Base-by-base conservation (phyloP, 2,888 invertebrate genomes). In the Philhelius pedissequus region DNA sequence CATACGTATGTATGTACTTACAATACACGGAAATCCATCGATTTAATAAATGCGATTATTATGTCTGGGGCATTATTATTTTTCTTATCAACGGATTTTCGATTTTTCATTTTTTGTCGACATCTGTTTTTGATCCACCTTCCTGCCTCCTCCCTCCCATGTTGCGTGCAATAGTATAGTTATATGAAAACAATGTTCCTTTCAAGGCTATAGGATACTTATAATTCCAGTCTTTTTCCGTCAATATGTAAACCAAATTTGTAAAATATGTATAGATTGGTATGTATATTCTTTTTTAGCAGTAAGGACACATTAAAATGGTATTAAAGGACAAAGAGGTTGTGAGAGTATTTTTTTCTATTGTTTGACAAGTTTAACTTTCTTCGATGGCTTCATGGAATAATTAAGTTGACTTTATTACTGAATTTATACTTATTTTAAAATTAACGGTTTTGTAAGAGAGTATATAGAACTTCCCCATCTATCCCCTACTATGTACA, bases 21-120 rank as follows among this genome's bases (percentile, higher is more conserved):
- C n/a, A n/a, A n/a, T n/a, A 60, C 30, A 82, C 71, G 73, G 73
- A 82, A 73, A 73, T 77, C 77, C 40, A 73, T 82, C 82, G 78
- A 82, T 77, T 82, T 73, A 78, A 32, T 52, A 69, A 77, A 78
- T 68, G 48, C 48, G 32, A 64, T 64, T 64, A 45, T 64, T 32
- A 82, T 73, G 73, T 82, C 81, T 82, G 66, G 71, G 52, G 27
- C 50, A 68, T 77, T 82, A 66, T 82, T 25, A 20, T 45, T n/a
- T 8, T 35, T 75, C 35, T 35, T 43, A n/a, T 56, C n/a, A 38
- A 6, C 7, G 32, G n/a, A 9, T 48, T 69, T 74, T 50, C 27
- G 18, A 45, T 66, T 32, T 35, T 66, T 71, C 9, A 56, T 52
- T 18, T 38, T 54, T 15, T 56, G 45, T 68, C 84, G 75, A 68